phyloP scores from a whole-genome alignment of 2,888 invertebrate species.

The Ptychoptera contaminata region DNA sequence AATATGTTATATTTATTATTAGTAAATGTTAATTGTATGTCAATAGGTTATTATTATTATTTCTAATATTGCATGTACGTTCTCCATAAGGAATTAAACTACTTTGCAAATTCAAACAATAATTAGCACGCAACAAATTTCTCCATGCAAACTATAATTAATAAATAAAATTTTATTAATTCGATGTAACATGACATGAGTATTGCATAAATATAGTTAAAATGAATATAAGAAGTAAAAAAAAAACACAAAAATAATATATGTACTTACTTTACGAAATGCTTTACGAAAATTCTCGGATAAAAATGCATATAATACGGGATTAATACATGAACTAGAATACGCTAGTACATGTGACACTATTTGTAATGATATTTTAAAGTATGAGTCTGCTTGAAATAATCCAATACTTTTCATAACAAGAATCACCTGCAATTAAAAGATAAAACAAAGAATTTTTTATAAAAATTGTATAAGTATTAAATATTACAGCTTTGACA shows the following conservation, averaged over 20 bases:
- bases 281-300: slow-evolving; percentile 89
- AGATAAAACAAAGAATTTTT: too few relatives aligned
- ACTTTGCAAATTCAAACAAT: too few relatives aligned
- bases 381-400: slow-evolving; percentile 32
- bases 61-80: too few relatives aligned
- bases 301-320: slow-evolving; percentile 83
- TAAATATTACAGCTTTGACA: not conserved
- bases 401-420: slow-evolving; percentile 53
- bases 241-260: not conserved
- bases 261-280: slow-evolving; percentile 43
- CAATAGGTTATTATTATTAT: too few relatives aligned
- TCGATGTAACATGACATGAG: too few relatives aligned
- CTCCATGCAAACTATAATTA: too few relatives aligned
- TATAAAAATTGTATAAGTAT: too few relatives aligned
- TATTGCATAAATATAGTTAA: not conserved
- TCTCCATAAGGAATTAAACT: too few relatives aligned
- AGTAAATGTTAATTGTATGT: too few relatives aligned
- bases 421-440: slow-evolving; percentile 51
- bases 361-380: slow-evolving; percentile 55
- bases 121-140: too few relatives aligned
- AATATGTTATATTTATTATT: too few relatives aligned
- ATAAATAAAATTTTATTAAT: too few relatives aligned
- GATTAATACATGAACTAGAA: slow-evolving; percentile 88
- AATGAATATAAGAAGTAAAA: not conserved
- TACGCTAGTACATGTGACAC: slow-evolving; percentile 70